Conservation (phyloP, 2,888 invertebrate genomes). For the Bhutanitis thaidina region DNA sequence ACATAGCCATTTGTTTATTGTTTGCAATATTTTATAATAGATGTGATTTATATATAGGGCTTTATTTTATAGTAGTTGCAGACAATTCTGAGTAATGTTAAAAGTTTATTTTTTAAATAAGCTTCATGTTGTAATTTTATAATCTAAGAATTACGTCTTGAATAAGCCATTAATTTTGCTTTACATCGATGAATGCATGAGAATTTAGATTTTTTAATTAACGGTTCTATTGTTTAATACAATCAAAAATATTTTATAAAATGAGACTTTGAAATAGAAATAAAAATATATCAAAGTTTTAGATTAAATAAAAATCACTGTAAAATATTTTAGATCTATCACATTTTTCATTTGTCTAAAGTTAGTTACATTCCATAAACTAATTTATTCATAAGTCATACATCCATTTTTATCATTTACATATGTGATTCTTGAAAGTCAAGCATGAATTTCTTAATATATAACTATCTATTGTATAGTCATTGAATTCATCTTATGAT, state of each 20-base stretch:
- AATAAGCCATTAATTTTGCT: slow-evolving; percentile 40
- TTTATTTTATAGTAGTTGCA: slow-evolving; percentile 51
- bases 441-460: no score
- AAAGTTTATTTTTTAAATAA: slow-evolving; percentile 36
- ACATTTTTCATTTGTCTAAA: no score
- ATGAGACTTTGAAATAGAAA: no score
- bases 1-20: slow-evolving; percentile 48
- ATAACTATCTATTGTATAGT: no score
- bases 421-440: no score
- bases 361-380: neutral
- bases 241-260: neutral
- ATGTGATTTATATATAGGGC: slow-evolving; percentile 34
- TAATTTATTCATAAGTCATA: no score
- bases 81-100: slow-evolving; percentile 34
- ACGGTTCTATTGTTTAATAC: slow-evolving; percentile 20
- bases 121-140: slow-evolving; percentile 41
- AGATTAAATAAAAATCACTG: no score
- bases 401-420: no score
- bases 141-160: slow-evolving; percentile 36
- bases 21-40: slow-evolving; percentile 43
- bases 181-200: slow-evolving; percentile 47
- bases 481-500: no score
- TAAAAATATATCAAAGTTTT: no score
- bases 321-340: no score
- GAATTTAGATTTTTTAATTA: slow-evolving; percentile 30